phyloP scores from a whole-genome alignment of 2,888 invertebrate species.

The Phorcus lineatus region DNA sequence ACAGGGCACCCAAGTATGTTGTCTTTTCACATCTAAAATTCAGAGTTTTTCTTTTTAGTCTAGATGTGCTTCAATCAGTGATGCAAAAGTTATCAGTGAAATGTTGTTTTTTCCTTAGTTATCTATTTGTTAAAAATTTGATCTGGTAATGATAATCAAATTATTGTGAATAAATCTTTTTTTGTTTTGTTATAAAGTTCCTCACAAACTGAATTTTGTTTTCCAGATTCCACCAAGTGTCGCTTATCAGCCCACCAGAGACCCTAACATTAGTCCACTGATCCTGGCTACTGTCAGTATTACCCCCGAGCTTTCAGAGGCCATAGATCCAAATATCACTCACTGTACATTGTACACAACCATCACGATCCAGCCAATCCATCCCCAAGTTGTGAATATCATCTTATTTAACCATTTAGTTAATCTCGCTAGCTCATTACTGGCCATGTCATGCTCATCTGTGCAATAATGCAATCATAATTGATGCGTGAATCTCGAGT shows the following conservation, averaged over 20 bases:
- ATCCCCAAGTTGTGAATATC: slow-evolving; percentile 16
- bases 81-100: too few relatives aligned
- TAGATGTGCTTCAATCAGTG: too few relatives aligned
- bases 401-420: slow-evolving; percentile 19
- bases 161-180: too few relatives aligned
- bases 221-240: slow-evolving; percentile 59
- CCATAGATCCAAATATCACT: slow-evolving; percentile 7
- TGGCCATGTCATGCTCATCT: background rate
- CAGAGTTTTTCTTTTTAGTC: too few relatives aligned
- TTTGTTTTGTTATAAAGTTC: too few relatives aligned
- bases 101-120: too few relatives aligned
- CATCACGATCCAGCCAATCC: slow-evolving; percentile 9
- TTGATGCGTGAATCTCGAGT: slow-evolving; percentile 14
- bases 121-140: too few relatives aligned
- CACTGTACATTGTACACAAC: slow-evolving; percentile 7
- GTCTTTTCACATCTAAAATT: background rate
- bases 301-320: slow-evolving; percentile 59
- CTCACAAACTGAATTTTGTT: background rate
- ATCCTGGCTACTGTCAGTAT: slow-evolving; percentile 19
- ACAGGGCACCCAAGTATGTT: slow-evolving; percentile 79
- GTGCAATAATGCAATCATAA: slow-evolving; percentile 18
- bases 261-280: slow-evolving; percentile 43
- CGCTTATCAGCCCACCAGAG: slow-evolving; percentile 52
- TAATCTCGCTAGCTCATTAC: background rate
- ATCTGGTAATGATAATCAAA: too few relatives aligned